Evolutionary conservation across 2,797 vertebrate genomes (phyloP), one percentile per base, ranked within the genome.

Genomic region (Gambusia yucatana): DNA sequence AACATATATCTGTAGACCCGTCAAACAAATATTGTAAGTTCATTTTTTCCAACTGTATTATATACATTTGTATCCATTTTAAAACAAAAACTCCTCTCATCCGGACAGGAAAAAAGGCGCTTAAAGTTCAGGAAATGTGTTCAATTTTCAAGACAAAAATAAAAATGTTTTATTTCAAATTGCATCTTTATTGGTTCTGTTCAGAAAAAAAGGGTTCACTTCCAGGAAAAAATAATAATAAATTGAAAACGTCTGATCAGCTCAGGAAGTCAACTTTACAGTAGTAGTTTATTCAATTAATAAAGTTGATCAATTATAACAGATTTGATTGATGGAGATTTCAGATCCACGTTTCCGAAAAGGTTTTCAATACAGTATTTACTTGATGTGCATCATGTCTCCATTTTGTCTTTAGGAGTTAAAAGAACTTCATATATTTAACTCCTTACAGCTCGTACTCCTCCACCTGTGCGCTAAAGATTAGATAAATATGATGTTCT

Each of bases 181-280:
- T 75, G 71, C 50, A 82, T 78, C 72, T 90, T 86, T 88, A 90
- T 86, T 86, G 43, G 55, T 73, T 72, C 4, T 84, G 46, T 43
- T 88, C 78, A 73, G 25, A 44, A 44, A 43, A 79, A 59, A 2
- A 14, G 30, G 1, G 67, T 55, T 79, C 86, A 86, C 75, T 80
- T 46, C 61, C 71, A 70, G 20, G 13, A 28, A 44, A 43, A 61
- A 79, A 77, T 10, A 39, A 33, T 50, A 76, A 79, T 0, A 13
- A 25, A 41, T 50, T 20, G 28, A 83, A 87, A 86, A 70, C 36
- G 16, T 14, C 75, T 75, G 82, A 86, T 84, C 76, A 83, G 43
- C 63, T 59, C 6, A 59, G 44, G 14, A 48, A 82, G 76, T 81
- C 79, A 82, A 22, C 71, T 75, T 59, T 16, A 41, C 47, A 30